These are phyloP conservation scores for Thymelicus lineola DNA, from an alignment of 2,888 invertebrate species.

Conservation along the genomic window DNA sequence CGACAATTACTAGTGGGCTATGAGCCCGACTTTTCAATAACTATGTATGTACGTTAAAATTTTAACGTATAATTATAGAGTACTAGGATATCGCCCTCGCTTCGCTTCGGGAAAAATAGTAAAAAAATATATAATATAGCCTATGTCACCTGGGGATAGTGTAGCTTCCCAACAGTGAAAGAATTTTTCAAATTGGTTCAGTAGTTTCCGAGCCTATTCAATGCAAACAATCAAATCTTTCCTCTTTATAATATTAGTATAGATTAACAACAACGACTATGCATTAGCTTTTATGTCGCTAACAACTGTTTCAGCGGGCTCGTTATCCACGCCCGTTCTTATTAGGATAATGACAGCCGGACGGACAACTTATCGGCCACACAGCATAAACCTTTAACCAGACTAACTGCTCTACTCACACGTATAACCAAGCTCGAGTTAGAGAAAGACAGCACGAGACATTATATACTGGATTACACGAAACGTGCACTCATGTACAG, in stretches of 20 bases:
- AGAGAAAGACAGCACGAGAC: constrained; percentile 4
- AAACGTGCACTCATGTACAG: constrained; percentile 15
- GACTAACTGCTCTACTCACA: constrained; percentile 1
- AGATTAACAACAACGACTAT: background rate
- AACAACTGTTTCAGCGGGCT: constrained; percentile 25
- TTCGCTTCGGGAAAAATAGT: too few relatives aligned
- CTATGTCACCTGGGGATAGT: too few relatives aligned
- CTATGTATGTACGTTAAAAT: background rate
- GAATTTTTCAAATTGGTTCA: too few relatives aligned
- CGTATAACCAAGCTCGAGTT: background rate
- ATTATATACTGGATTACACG: constrained; percentile 23
- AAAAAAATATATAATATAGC: too few relatives aligned
- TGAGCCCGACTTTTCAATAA: background rate
- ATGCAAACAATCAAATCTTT: too few relatives aligned
- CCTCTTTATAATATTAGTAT: too few relatives aligned
- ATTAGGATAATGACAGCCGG: constrained; percentile 31
- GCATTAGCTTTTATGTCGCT: background rate
- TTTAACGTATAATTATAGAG: background rate
- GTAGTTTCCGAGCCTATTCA: too few relatives aligned
- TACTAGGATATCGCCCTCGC: too few relatives aligned
- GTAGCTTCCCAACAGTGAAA: too few relatives aligned
- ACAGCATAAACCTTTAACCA: constrained; percentile 16
- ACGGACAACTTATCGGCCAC: constrained; percentile 27
- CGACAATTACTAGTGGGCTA: too few relatives aligned
- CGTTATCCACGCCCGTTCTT: constrained; percentile 19